phyloP scores from a whole-genome alignment of 2,888 invertebrate species.

The Phragmatobia fuliginosa region DNA sequence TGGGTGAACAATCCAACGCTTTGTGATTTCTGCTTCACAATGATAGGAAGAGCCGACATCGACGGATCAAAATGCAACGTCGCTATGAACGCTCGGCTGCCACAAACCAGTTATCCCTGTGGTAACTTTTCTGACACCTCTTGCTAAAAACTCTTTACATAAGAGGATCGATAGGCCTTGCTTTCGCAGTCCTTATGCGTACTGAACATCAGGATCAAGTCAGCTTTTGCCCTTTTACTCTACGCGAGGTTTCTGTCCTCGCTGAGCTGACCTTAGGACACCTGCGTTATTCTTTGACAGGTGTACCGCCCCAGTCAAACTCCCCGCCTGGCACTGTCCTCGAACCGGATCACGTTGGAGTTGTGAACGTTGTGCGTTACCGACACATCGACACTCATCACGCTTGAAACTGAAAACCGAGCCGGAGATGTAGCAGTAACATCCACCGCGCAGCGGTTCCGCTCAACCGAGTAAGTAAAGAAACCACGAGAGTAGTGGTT shows the following conservation, averaged over 20 bases:
- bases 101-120: slow-evolving; percentile 90
- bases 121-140: slow-evolving; percentile 91
- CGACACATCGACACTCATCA: slow-evolving; percentile 85
- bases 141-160: slow-evolving; percentile 85
- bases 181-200: slow-evolving; percentile 89
- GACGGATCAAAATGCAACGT: slow-evolving; percentile 91
- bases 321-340: slow-evolving; percentile 88
- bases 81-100: slow-evolving; percentile 89
- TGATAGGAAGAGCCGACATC: slow-evolving; percentile 92
- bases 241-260: slow-evolving; percentile 90
- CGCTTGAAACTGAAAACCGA: slow-evolving; percentile 76
- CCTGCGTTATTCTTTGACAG: slow-evolving; percentile 89
- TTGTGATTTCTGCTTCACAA: slow-evolving; percentile 90
- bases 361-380: slow-evolving; percentile 46
- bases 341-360: slow-evolving; percentile 83
- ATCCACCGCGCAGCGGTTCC: slow-evolving; percentile 54
- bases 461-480: slow-evolving; percentile 42
- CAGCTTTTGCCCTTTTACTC: slow-evolving; percentile 90
- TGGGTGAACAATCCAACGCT: slow-evolving; percentile 91
- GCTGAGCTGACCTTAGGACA: slow-evolving; percentile 88
- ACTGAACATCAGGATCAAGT: slow-evolving; percentile 89
- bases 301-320: slow-evolving; percentile 90
- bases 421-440: slow-evolving; percentile 39
- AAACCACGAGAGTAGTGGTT: slow-evolving; percentile 37
- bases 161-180: slow-evolving; percentile 90